phyloP scores from a whole-genome alignment of 35 echinoderm and acorn worm genomes.

The Anneissia japonica region DNA sequence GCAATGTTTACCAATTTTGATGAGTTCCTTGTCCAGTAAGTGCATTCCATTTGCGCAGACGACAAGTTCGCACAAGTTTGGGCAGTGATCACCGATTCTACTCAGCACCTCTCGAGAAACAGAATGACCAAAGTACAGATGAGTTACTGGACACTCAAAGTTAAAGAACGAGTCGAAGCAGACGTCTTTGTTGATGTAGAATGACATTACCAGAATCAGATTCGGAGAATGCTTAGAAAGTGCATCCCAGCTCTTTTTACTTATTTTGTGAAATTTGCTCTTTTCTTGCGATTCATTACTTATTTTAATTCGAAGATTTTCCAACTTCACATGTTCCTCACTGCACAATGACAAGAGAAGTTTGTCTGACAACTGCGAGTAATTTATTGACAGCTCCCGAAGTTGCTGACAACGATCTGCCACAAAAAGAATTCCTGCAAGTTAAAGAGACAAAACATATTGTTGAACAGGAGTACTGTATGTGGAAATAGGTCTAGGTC shows the following conservation, averaged over 20 bases:
- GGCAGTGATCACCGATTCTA: conserved; percentile 47
- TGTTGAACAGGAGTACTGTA: no score
- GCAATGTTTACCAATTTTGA: conserved; percentile 57
- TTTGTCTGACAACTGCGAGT: conserved; percentile 63
- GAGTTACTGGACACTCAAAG: conserved; percentile 50
- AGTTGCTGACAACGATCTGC: conserved; percentile 62
- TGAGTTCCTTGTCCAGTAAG: conserved; percentile 46
- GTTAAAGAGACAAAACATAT: background rate
- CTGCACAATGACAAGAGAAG: conserved; percentile 51
- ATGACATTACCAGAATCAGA: conserved; percentile 55
- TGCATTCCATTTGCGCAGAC: conserved; percentile 64
- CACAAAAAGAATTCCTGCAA: conserved; percentile 61
- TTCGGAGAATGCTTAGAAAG: conserved; percentile 59
- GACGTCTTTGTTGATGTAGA: conserved; percentile 54
- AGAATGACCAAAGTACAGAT: conserved; percentile 69
- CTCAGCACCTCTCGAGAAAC: conserved; percentile 58
- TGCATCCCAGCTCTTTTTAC: conserved; percentile 58
- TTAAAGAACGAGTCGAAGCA: conserved; percentile 63
- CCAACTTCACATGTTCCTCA: conserved; percentile 64
- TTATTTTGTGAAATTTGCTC: conserved; percentile 32
- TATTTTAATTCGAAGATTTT: conserved; percentile 58
- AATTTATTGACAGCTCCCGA: conserved; percentile 69
- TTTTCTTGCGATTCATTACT: conserved; percentile 19
- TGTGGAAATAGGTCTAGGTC: no score
- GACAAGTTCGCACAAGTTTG: conserved; percentile 55